Base-by-base conservation (phyloP, 2,797 vertebrate genomes). In the Spinibarbus caldwelli region DNA sequence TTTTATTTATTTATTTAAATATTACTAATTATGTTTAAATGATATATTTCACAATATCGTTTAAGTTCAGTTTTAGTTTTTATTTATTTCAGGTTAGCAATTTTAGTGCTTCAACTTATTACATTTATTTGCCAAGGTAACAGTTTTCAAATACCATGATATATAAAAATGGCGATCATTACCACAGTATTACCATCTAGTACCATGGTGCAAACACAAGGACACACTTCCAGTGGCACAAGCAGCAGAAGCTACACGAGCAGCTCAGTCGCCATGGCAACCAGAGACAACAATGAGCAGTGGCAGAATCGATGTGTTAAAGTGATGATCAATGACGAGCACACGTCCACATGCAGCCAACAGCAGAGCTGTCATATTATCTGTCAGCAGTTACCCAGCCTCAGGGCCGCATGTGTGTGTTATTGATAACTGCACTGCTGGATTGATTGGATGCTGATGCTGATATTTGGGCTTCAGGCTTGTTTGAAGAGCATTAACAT, bases 301-400 rank as follows among this genome's bases (percentile, higher is more conserved):
- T 76, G 82, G 23, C 41, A 76, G 71, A 83, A 76, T 83, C 71
- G 1, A 83, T 76, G 43, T 34, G 21, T 62, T 71, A 43, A 86
- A 87, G 67, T 87, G 84, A 75, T n/a, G 68, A 87, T 89, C 86
- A 83, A 80, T 85, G 75, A 49, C 10, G 12, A 47, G 52, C 36
- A 78, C 66, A 41, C 36, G 62, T 45, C 26, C 15, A 19, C 11
- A 26, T 71, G 67, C 47, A 66, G 21, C 72, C 75, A 23, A 70
- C 43, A 41, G 43, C 73, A 62, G 54, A 36, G 38, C 34, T 62
- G 57, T 66, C 41, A 79, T 79, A 47, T 64, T 78, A 66, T 54
- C 81, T 52, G 75, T 23, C 79, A 72, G 31, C 31, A 73, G 67
- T 78, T 64, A 47, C n/a, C n/a, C 80, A 21, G 36, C 80, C 70